Base-by-base conservation (phyloP, 2,888 invertebrate genomes). In the Erebia epiphron region DNA sequence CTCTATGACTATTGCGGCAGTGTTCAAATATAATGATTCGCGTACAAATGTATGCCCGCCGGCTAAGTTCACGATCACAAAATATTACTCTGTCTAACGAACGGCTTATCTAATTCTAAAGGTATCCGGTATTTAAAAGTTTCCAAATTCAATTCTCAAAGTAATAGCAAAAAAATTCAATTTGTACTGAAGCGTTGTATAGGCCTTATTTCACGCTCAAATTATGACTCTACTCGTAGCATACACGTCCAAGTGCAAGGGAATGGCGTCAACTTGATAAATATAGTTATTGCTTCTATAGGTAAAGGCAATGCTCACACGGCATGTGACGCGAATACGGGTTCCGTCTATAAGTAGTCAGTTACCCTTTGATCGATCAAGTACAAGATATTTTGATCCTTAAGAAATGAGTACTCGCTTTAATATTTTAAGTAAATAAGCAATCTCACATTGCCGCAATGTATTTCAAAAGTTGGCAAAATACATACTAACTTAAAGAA, bases 1-100 rank as follows among this genome's bases (percentile, higher is more conserved):
- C 77, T 77, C 79, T 86, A 87, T 78, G 79, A 85, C 84, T 89
- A 88, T 83, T 78, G 86, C 87, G 92, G 91, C 92, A 91, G 90
- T 93, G 91, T 87, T 83, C 90, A 89, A 90, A 90, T 90, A 89
- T 91, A 90, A 90, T 83, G 11, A 54, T 57, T 56, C 63, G 35
- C 66, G 49, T 61, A 66, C 41, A 68, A 71, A 69, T 67, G 80
- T 80, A 83, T 80, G 80, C 77, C 78, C 79, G 80, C 76, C 78
- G 79, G 77, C 78, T 75, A 80, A 80, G 78, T 80, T 74, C 73
- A 75, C 78, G 79, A 81, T 87, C 81, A 83, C 87, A 90, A 90
- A 91, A 92, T 91, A 91, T 88, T 80, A 81, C 78, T 91, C 86
- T 89, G 83, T 80, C 84, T 85, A 84, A 79, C 77, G 77, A 84